Evolutionary conservation across 2,113 vertebrate species (phyloP).

Genomic region (Perca schrenkii): DNA sequence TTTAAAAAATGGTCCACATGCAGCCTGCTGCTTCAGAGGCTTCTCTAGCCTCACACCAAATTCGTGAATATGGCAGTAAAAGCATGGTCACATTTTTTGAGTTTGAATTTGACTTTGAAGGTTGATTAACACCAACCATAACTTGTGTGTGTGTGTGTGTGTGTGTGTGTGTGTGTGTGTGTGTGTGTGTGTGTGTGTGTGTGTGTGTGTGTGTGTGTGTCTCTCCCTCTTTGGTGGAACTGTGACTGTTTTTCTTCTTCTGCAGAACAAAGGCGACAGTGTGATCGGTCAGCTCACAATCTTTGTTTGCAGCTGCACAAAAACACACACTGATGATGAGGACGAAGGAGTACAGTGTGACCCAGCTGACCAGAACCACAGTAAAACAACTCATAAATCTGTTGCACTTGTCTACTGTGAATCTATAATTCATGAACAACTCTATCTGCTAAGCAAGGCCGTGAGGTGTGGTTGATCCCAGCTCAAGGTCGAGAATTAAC

Average conservation of each 20-base stretch:
- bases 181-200: constrained; percentile 4
- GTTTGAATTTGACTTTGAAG: constrained; percentile 28
- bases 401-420: too few relatives aligned
- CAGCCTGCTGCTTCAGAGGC: neutral
- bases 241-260: constrained; percentile 57
- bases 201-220: constrained; percentile 1
- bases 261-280: constrained; percentile 70
- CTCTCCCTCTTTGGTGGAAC: constrained; percentile 34
- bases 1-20: neutral
- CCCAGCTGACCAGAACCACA: constrained; percentile 34
- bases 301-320: constrained; percentile 67
- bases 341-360: constrained; percentile 36
- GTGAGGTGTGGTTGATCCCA: too few relatives aligned
- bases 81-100: neutral
- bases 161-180: constrained; percentile 25
- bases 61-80: neutral
- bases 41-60: neutral
- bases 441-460: too few relatives aligned
- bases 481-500: too few relatives aligned
- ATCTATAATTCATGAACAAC: too few relatives aligned
- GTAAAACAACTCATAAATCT: neutral
- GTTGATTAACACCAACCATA: constrained; percentile 6
- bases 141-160: constrained; percentile 16
- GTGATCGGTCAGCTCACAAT: constrained; percentile 57
- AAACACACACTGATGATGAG: constrained; percentile 41